Percentiles rank a stretch among this genome's conserved stretches.
These are phyloP conservation scores for Drosophila bifasciata DNA, from an alignment of 1,140 invertebrate genomes.

Conservation along the genomic window DNA sequence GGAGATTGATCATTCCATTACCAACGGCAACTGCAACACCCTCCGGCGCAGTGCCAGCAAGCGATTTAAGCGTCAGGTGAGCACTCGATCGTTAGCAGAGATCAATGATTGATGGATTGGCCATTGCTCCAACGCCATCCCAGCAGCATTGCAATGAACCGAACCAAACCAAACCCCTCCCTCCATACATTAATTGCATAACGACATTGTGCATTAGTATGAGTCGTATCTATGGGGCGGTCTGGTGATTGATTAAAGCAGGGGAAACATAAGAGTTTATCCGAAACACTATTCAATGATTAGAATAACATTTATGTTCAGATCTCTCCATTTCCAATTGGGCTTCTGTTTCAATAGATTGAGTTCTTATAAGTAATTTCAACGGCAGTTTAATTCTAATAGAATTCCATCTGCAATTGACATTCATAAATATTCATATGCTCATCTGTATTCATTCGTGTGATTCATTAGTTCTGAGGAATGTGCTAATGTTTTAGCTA, in stretches of 20 bases:
- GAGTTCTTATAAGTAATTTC: too few relatives aligned
- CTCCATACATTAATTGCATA: conserved; percentile 28
- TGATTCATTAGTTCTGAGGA: too few relatives aligned
- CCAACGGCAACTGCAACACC: conserved; percentile 87
- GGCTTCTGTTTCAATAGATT: not conserved
- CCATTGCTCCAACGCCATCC: conserved; percentile 11
- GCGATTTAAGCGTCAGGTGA: conserved; percentile 88
- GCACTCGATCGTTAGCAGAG: conserved; percentile 46
- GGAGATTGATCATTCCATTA: conserved; percentile 77
- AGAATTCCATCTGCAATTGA: too few relatives aligned
- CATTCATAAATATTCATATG: too few relatives aligned
- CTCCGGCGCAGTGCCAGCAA: conserved; percentile 91
- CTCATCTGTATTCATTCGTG: too few relatives aligned
- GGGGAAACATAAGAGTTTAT: conserved; percentile 9
- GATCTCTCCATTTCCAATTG: not conserved
- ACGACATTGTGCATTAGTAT: conserved; percentile 38
- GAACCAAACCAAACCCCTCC: not conserved
- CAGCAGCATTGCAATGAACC: conserved; percentile 15
- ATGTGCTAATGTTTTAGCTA: too few relatives aligned
- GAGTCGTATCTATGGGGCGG: conserved; percentile 5
- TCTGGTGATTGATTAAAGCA: conserved; percentile 31
- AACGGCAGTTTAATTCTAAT: too few relatives aligned
- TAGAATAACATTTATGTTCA: not conserved
- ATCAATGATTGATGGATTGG: conserved; percentile 58
- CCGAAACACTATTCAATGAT: conserved; percentile 9